Base-by-base conservation (phyloP, 2,113 vertebrate species). In the Heterochromis multidens region DNA sequence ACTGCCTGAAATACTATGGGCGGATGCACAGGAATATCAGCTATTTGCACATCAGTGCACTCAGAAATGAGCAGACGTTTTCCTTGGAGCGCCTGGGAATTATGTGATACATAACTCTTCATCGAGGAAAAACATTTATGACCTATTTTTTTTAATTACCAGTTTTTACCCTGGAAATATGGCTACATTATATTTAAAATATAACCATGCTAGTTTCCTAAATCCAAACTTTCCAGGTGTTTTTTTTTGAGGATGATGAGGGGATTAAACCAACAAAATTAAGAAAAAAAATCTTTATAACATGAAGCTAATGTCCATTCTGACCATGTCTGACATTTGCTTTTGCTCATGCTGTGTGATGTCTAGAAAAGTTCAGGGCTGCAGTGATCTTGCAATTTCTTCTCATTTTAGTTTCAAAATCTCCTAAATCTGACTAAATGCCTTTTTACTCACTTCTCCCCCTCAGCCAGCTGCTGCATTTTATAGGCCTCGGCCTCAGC, bases 401-500 rank as follows among this genome's bases (percentile, higher is more conserved):
- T 29, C 43, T 7, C 25, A 52, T 49, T 46, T 14, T 46, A 5
- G 13, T 46, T 46, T 46, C 43, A 46, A 14, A 46, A 46, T 46
- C 13, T 72, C 43, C 25, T 13, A 72, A 52, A 52, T 52, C 43
- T 13, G 43, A 52, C 16, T 40, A 21, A 21, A 29, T 40, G 25
- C 6, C 21, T 19, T 74, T 11, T 78, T 2, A 79, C 97, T 96
- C 90, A 99, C 98, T 99, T 99, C 11, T 97, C 95, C 0, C 98
- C 98, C 92, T 99, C 97, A 0, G 98, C 97, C 7, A 99, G 95
- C 96, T 99, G 97, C 95, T 97, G 95, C 82, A 99, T 97, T 16
- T 96, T 97, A 89, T 97, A 98, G n/a, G 98, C 98, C 82, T 99
- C 97, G 0, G 98, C 98, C 94, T 99, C 97, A 0, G 98, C 98